phyloP scores from a whole-genome alignment of 2,888 invertebrate species.

The Agrochola macilenta region DNA sequence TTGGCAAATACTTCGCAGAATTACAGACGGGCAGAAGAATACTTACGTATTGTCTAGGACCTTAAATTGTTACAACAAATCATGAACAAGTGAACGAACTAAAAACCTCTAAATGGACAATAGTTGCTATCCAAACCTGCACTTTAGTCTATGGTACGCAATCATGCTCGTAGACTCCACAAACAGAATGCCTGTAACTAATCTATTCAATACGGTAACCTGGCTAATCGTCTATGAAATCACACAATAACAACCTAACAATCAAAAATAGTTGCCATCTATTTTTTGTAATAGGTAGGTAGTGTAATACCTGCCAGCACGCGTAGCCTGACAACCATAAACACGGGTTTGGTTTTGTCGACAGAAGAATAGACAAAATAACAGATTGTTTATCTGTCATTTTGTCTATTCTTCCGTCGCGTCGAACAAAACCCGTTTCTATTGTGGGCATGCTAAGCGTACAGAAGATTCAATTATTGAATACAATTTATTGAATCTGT shows the following conservation, averaged over 20 bases:
- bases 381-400: no score
- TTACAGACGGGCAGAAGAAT: background rate
- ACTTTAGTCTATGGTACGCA: background rate
- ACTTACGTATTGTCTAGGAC: background rate
- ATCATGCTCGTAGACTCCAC: background rate
- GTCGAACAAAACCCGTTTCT: no score
- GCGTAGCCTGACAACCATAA: no score
- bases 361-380: no score
- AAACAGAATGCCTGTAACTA: slow-evolving; percentile 7
- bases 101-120: background rate
- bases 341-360: no score
- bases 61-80: background rate
- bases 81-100: background rate
- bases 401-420: no score
- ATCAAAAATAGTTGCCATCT: background rate
- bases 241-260: slow-evolving; percentile 4
- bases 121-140: background rate
- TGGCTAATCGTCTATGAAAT: slow-evolving; percentile 14
- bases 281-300: background rate
- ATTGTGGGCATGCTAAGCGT: no score
- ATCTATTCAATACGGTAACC: background rate
- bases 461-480: slow-evolving; percentile 17
- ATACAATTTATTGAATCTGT: slow-evolving; percentile 23
- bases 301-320: no score
- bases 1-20: background rate